phyloP scores from a whole-genome alignment of 2,113 vertebrate genomes.

The Rutilus rutilus region DNA sequence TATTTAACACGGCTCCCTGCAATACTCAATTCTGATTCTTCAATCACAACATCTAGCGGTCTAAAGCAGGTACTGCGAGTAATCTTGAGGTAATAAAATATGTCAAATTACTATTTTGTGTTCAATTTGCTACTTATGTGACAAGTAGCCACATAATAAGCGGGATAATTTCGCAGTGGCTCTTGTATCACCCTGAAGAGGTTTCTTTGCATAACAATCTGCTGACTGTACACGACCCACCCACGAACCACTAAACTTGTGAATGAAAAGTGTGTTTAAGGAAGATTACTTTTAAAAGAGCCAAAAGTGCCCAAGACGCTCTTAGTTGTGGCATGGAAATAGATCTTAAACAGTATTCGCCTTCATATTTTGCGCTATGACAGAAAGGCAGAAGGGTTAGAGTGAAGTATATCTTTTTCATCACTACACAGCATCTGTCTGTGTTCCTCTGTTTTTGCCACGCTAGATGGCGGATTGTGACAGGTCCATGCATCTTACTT shows the following conservation, averaged over 20 bases:
- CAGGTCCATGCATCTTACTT: slow-evolving; percentile 36
- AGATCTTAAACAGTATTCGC: not conserved
- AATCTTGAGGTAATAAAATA: no score
- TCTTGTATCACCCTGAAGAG: no score
- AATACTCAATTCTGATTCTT: not conserved
- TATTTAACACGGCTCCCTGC: not conserved
- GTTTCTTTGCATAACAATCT: no score
- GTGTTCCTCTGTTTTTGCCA: slow-evolving; percentile 6
- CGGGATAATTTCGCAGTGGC: no score
- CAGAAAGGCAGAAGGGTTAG: slow-evolving; percentile 1
- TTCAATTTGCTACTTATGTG: no score
- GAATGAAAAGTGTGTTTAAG: not conserved
- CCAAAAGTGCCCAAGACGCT: not conserved
- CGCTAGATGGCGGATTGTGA: slow-evolving; percentile 23
- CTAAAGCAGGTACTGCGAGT: no score
- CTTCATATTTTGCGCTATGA: slow-evolving; percentile 3
- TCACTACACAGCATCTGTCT: slow-evolving; percentile 7
- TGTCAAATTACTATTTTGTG: no score
- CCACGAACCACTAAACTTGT: no score
- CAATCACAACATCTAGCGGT: no score
- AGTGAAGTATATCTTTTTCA: slow-evolving; percentile 9
- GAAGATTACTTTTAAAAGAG: not conserved
- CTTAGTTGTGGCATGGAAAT: not conserved
- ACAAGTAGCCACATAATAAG: no score
- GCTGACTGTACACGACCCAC: no score